Evolutionary conservation across 2,113 vertebrate species (phyloP).

Genomic region (Coturnix japonica): DNA sequence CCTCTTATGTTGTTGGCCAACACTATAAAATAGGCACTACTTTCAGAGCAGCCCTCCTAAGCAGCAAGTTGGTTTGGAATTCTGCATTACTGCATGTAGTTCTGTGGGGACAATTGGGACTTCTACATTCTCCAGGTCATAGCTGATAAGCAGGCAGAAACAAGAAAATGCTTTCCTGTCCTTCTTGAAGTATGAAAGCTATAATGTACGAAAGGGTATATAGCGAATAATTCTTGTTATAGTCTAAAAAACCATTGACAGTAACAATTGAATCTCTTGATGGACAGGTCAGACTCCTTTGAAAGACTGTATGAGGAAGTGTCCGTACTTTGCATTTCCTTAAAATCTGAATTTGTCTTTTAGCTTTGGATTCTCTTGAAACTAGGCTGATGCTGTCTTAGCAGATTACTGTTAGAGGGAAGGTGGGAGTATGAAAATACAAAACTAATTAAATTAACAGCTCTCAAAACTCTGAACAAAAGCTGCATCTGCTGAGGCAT

Average conservation of each 20-base stretch:
- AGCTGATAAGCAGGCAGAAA: background rate
- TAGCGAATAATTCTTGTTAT: background rate
- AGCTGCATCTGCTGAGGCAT: constrained; percentile 71
- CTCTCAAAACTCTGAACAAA: constrained; percentile 65
- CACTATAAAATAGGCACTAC: background rate
- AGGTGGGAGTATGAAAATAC: constrained; percentile 66
- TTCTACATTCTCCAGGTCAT: background rate
- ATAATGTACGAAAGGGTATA: background rate
- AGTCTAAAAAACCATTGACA: background rate
- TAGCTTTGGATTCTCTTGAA: constrained; percentile 12
- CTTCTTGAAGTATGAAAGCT: background rate
- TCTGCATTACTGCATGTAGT: background rate
- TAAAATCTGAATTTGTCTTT: constrained; percentile 9
- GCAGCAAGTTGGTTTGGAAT: background rate
- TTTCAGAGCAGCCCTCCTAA: background rate
- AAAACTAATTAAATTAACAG: constrained; percentile 72
- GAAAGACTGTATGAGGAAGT: background rate
- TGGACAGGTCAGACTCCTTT: background rate
- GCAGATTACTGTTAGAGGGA: constrained; percentile 44
- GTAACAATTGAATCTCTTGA: background rate
- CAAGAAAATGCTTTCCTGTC: background rate
- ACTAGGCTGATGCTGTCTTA: background rate
- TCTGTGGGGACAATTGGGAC: background rate
- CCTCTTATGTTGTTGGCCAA: background rate
- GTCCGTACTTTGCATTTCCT: background rate